Evolutionary conservation across 2,113 vertebrate species (phyloP), one percentile per base, ranked within the genome.

Genomic region (Chaenogobius annularis): DNA sequence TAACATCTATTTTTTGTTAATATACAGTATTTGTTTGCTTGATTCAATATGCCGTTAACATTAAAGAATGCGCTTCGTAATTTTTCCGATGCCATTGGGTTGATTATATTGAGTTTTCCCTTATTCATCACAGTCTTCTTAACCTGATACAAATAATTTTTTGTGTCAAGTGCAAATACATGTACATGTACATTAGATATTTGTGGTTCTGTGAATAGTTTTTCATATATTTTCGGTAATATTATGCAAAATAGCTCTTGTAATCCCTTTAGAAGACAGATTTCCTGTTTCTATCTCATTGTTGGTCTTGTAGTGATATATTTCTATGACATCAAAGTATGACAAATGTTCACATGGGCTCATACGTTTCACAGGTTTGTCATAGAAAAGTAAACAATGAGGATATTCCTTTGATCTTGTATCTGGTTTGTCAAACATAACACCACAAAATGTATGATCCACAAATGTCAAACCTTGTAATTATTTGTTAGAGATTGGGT

Each of bases 291-390:
- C 26, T 59, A 63, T 80, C 0, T 40, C 20, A 56, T 26, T 70
- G 69, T 67, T 74, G 46, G 23, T 11, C 65, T 74, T 23, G 12
- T 12, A 77, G 52, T 70, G 56, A 68, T 74, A 52, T 70, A 19
- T 80, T 78, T 76, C 58, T 59, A 59, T 43, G 26, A 67, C 73
- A 73, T 78, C 74, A 77, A 79, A 75, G 75, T 47, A 7, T 11
- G 23, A 77, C 13, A 17, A n/a, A 62, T 72, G 66, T 71, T 40
- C 69, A 72, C 75, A 56, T 19, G 35, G 1, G 61, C 26, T 0
- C 13, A 26, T 61, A 77, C 48, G 50, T 50, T 55, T 64, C 48
- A 22, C 68, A 72, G 71, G 65, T 74, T 35, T 26, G 43, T 48
- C 69, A 66, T 6, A 64, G 37, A 31, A 40, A 66, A 66, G 23